phyloP scores from a whole-genome alignment of 2,113 vertebrate genomes.

The Gracilinanus agilis region DNA sequence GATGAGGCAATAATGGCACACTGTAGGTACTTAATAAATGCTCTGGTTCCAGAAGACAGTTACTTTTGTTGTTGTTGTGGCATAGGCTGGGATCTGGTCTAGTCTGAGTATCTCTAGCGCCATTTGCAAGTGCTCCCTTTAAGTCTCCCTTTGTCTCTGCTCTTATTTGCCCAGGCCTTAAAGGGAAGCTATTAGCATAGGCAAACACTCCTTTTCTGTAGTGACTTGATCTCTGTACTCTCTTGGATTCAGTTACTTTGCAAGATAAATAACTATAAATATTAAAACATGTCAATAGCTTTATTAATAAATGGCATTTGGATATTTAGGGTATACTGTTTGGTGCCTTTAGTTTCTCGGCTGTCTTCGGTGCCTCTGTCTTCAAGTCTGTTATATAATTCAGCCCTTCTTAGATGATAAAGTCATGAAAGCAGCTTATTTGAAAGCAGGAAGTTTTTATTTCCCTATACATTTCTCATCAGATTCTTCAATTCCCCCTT shows the following conservation, averaged over 20 bases:
- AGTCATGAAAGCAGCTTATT: background rate
- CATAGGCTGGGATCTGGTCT: background rate
- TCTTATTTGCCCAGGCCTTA: constrained; percentile 54
- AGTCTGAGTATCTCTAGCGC: background rate
- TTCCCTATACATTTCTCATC: background rate
- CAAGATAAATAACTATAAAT: constrained; percentile 81
- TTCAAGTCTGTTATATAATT: background rate
- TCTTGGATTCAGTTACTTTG: constrained; percentile 77
- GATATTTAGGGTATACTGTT: constrained; percentile 28
- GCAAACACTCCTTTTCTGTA: constrained; percentile 69
- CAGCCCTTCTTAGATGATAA: background rate
- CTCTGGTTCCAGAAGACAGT: background rate
- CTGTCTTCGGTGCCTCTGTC: background rate
- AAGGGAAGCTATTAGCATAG: constrained; percentile 73
- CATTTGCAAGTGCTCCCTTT: constrained; percentile 26
- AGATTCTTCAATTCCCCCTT: background rate
- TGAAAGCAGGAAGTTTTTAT: background rate
- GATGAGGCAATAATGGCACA: background rate
- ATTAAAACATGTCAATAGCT: constrained; percentile 79
- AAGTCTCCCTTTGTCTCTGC: constrained; percentile 13
- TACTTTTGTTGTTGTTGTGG: background rate
- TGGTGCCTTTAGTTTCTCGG: constrained; percentile 4
- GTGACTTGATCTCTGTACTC: constrained; percentile 63
- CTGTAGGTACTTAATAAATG: background rate
- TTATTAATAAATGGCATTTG: constrained; percentile 81